Percentiles rank a stretch among this genome's conserved stretches.
Conservation (phyloP, 2,797 vertebrate species). For the Myotis pilosus region DNA sequence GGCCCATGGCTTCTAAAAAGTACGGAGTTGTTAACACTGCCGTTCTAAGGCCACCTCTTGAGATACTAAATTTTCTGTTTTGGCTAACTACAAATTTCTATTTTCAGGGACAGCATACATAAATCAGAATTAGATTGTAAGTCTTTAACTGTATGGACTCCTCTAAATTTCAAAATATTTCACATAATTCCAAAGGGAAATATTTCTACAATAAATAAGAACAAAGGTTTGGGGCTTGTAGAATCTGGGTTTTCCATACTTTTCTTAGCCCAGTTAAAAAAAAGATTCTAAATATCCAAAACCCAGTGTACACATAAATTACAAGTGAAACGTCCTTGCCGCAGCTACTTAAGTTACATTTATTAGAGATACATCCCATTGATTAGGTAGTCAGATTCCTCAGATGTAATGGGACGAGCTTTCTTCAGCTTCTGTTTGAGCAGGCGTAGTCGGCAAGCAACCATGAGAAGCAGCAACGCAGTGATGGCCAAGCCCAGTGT, state of each 20-base stretch:
- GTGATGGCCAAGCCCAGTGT: conserved; percentile 95
- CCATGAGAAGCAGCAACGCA: conserved; percentile 94
- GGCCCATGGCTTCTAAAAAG: neutral
- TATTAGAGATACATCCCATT: conserved; percentile 96
- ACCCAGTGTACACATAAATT: conserved; percentile 54
- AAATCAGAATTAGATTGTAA: neutral
- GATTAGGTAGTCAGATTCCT: conserved; percentile 99
- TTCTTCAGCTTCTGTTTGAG: conserved; percentile 96
- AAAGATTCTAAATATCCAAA: conserved; percentile 60
- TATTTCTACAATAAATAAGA: conserved; percentile 47
- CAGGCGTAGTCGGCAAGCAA: conserved; percentile 91
- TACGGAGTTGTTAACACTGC: neutral
- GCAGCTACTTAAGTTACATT: conserved; percentile 47
- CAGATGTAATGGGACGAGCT: conserved; percentile 94
- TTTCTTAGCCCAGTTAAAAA: conserved; percentile 57
- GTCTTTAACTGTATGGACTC: conserved; percentile 3
- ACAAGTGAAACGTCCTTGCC: conserved; percentile 19
- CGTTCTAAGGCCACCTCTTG: neutral
- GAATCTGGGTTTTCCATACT: conserved; percentile 8
- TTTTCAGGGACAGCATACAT: neutral
- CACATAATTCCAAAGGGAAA: neutral
- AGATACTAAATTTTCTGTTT: conserved; percentile 13
- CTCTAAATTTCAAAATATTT: conserved; percentile 42
- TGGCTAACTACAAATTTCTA: neutral
- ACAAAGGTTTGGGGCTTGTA: conserved; percentile 48